Conservation (phyloP, 2,888 invertebrate genomes). For the Drosophila birchii region DNA sequence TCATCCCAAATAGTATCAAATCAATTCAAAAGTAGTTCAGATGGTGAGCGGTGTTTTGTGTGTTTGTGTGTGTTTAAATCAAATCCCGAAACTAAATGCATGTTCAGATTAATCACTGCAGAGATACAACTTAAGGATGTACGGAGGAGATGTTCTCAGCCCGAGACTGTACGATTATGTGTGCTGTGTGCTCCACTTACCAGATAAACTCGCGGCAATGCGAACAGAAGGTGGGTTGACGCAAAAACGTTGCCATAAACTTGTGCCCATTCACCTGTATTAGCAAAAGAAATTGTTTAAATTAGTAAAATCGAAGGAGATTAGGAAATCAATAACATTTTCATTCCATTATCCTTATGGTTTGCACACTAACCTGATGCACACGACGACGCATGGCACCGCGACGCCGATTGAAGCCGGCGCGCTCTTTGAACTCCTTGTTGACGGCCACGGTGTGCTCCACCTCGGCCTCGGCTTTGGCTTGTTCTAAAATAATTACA, state of each 20-base stretch:
- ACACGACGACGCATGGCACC: conserved; percentile 99
- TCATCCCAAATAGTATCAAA: conserved; percentile 27
- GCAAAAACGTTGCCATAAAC: conserved; percentile 99
- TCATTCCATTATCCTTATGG: neutral
- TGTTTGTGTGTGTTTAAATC: conserved; percentile 40
- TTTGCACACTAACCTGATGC: conserved; percentile 90
- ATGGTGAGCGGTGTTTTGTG: conserved; percentile 34
- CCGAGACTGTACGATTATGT: conserved; percentile 42
- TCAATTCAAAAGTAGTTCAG: conserved; percentile 29
- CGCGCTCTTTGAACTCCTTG: conserved; percentile 98
- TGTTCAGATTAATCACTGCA: conserved; percentile 68
- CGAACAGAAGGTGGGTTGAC: conserved; percentile 99
- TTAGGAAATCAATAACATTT: neutral
- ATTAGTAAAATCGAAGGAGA: neutral
- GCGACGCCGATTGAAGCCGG: conserved; percentile 96
- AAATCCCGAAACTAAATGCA: conserved; percentile 57
- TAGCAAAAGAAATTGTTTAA: fast-evolving
- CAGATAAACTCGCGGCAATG: conserved; percentile 99
- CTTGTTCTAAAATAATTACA: conserved; percentile 84
- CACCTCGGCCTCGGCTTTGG: conserved; percentile 85
- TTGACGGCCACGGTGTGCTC: conserved; percentile 85
- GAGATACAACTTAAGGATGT: conserved; percentile 67
- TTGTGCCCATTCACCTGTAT: conserved; percentile 95
- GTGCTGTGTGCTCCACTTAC: conserved; percentile 86
- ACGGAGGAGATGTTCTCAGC: conserved; percentile 58